Conservation (phyloP, 2,888 invertebrate species). For the Netelia melanura region DNA sequence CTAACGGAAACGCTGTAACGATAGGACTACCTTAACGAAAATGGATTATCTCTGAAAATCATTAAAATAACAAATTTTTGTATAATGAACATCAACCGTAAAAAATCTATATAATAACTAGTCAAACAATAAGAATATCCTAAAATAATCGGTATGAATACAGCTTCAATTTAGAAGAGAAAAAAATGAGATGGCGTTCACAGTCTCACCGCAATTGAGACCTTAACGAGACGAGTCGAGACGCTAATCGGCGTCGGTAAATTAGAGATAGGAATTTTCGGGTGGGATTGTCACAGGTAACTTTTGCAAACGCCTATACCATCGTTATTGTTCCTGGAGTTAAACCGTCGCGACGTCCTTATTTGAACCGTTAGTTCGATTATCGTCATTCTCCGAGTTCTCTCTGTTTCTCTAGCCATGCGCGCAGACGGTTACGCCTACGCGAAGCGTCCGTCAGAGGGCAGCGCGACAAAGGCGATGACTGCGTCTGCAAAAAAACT, state of each 20-base stretch:
- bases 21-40: no score
- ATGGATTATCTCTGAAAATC: no score
- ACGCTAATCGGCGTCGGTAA: conserved; percentile 24
- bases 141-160: no score
- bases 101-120: no score
- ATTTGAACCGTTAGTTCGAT: no score
- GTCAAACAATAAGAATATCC: no score
- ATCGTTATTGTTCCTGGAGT: conserved; percentile 58
- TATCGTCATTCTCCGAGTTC: conserved; percentile 27
- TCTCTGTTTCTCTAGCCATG: neutral
- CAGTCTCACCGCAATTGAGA: no score
- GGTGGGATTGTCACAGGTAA: conserved; percentile 50
- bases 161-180: no score
- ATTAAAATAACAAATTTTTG: no score
- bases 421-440: conserved; percentile 49
- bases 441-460: conserved; percentile 35
- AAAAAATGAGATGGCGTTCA: no score
- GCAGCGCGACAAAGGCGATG: conserved; percentile 10
- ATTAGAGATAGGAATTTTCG: conserved; percentile 51
- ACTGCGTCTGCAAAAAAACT: neutral
- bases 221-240: neutral
- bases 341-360: conserved; percentile 43
- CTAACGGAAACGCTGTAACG: no score
- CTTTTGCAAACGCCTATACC: conserved; percentile 50
- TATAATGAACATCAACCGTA: no score